Percentiles rank a stretch among this genome's conserved stretches.
phyloP scores from a whole-genome alignment of 2,888 invertebrate genomes.

The Tachina lurida region DNA sequence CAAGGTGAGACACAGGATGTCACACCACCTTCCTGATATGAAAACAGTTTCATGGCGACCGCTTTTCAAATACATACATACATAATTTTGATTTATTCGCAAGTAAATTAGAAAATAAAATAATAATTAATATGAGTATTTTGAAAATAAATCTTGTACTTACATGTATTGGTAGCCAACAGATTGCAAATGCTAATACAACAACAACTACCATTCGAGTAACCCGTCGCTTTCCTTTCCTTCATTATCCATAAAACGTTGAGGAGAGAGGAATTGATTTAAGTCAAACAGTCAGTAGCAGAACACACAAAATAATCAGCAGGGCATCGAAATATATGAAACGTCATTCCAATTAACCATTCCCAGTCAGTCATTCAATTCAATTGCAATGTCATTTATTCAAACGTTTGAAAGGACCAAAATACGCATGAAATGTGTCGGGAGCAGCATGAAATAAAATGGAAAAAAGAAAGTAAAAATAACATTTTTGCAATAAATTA shows the following conservation, averaged over 20 bases:
- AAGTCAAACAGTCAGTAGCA: conserved; percentile 6
- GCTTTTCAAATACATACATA: no score
- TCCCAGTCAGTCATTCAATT: conserved; percentile 5
- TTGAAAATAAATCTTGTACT: conserved; percentile 76
- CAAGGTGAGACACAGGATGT: no score
- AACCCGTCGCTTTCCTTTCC: conserved; percentile 93
- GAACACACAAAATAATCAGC: not conserved
- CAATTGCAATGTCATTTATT: conserved; percentile 14
- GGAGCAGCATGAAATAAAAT: not conserved
- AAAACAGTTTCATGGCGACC: no score
- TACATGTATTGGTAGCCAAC: conserved; percentile 97
- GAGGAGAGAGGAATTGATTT: not conserved
- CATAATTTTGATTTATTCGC: no score
- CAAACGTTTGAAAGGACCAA: conserved; percentile 14
- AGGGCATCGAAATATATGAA: conserved; percentile 5
- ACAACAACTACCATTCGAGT: conserved; percentile 96
- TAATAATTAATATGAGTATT: no score
- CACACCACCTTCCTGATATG: no score
- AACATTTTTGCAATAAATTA: not conserved
- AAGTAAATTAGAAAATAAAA: no score
- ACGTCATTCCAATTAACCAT: conserved; percentile 32
- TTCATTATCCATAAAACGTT: conserved; percentile 73
- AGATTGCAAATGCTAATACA: conserved; percentile 95
- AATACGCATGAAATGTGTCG: not conserved
- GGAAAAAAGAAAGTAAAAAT: conserved; percentile 4